phyloP scores from a whole-genome alignment of 2,113 vertebrate species.

The Psophia crepitans region DNA sequence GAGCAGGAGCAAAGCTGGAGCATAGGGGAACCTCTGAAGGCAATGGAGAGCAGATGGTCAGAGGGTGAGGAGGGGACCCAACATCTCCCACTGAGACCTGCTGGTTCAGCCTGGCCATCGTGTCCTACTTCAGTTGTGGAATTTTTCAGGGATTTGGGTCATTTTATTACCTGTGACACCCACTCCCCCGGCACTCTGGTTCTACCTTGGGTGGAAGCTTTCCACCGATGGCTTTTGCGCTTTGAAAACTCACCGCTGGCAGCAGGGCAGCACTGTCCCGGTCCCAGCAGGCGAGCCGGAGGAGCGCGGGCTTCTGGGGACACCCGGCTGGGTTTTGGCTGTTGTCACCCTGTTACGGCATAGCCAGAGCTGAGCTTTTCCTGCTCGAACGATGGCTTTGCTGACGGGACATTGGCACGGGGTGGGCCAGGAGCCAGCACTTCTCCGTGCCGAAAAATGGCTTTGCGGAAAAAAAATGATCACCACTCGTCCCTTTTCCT shows the following conservation, averaged over 20 bases:
- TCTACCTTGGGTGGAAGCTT: neutral
- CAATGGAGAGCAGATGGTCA: rapidly evolving
- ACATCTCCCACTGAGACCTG: neutral
- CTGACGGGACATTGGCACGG: rapidly evolving
- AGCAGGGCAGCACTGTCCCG: rapidly evolving
- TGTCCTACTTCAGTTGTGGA: neutral
- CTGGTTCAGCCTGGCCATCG: neutral
- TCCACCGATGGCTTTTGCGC: rapidly evolving
- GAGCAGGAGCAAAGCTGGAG: neutral
- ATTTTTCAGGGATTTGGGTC: neutral
- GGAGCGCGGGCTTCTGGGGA: rapidly evolving
- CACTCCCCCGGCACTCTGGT: no score
- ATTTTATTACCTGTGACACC: neutral
- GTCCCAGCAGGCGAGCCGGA: rapidly evolving
- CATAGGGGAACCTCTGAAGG: rapidly evolving
- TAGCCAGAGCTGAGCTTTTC: neutral
- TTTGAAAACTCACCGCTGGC: rapidly evolving
- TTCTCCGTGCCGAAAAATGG: rapidly evolving
- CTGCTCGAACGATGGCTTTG: rapidly evolving
- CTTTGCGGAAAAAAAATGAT: neutral
- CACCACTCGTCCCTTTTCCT: rapidly evolving
- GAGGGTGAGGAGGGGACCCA: neutral
- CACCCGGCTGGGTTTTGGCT: neutral
- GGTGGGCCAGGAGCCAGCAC: rapidly evolving
- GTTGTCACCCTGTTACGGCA: neutral